phyloP scores from a whole-genome alignment of 23 tunicate genomes.

The Clavelina lepadiformis region DNA sequence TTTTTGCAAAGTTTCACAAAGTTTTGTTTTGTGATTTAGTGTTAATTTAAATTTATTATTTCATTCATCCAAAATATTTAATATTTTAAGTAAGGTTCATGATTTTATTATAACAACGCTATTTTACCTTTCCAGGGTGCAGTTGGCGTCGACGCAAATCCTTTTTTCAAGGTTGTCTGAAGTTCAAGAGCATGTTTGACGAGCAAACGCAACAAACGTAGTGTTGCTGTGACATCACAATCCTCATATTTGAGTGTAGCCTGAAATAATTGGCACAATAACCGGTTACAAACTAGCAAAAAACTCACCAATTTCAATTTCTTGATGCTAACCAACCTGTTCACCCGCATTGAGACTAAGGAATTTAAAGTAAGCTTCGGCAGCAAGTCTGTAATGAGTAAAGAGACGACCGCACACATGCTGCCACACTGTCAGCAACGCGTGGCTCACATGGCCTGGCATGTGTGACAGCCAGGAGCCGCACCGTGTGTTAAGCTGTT shows the following conservation, averaged over 20 bases:
- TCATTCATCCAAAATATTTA: too few species aligned
- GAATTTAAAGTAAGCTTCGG: slow-evolving; percentile 77
- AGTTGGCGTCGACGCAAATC: slow-evolving; percentile 71
- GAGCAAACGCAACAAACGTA: slow-evolving; percentile 69
- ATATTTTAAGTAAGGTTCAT: too few species aligned
- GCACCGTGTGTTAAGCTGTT: slow-evolving; percentile 47
- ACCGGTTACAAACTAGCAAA: too few species aligned
- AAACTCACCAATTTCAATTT: too few species aligned
- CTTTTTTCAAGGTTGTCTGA: slow-evolving; percentile 61
- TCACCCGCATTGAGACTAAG: slow-evolving; percentile 55
- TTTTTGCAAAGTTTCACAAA: too few species aligned
- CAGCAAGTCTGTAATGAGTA: slow-evolving; percentile 69
- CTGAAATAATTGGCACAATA: slow-evolving; percentile 1
- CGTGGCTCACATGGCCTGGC: slow-evolving; percentile 29
- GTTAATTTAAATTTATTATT: too few species aligned
- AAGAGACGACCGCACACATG: slow-evolving; percentile 64
- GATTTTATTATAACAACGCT: too few species aligned
- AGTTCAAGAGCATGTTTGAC: slow-evolving; percentile 94
- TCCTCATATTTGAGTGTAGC: slow-evolving; percentile 57
- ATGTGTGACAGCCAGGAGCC: slow-evolving; percentile 60
- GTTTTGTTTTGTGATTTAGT: too few species aligned
- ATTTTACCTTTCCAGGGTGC: slow-evolving; percentile 82
- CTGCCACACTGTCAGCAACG: slow-evolving; percentile 65
- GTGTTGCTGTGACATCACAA: slow-evolving; percentile 67
- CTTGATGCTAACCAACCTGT: slow-evolving; percentile 53